Percentiles rank a stretch among this genome's conserved stretches.
phyloP scores from a whole-genome alignment of 2,113 vertebrate genomes.

The Holacanthus passer region DNA sequence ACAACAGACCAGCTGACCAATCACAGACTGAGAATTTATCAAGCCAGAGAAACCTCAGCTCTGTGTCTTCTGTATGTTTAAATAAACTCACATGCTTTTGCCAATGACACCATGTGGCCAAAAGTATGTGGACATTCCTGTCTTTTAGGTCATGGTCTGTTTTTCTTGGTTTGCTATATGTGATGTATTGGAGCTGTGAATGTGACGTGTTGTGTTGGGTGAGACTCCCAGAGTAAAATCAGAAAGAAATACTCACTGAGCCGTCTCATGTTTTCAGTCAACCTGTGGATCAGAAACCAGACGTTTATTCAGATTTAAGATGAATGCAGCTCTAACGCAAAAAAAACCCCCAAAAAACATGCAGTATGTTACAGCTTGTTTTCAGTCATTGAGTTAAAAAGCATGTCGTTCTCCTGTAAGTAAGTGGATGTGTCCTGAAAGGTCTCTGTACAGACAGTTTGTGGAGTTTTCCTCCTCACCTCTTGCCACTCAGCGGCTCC shows the following conservation, averaged over 20 bases:
- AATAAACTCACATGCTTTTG: neutral
- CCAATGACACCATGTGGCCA: neutral
- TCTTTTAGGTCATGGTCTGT: neutral
- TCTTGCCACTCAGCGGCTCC: conserved; percentile 95
- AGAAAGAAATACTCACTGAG: conserved; percentile 89
- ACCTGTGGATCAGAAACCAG: conserved; percentile 79
- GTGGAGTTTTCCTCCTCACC: conserved; percentile 79
- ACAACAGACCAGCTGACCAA: neutral
- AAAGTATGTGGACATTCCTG: neutral
- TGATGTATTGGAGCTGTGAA: neutral
- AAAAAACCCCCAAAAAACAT: neutral
- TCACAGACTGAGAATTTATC: neutral
- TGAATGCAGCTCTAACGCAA: neutral
- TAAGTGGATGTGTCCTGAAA: neutral
- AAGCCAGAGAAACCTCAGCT: neutral
- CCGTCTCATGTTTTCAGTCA: conserved; percentile 98
- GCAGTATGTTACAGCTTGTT: neutral
- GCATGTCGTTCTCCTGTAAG: neutral
- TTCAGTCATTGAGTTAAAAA: neutral
- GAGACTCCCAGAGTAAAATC: neutral
- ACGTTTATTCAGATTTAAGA: neutral
- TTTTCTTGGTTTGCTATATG: neutral
- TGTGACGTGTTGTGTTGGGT: neutral
- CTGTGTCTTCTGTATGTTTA: neutral
- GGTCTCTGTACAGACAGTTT: neutral